A percentile compares a stretch with the other conserved stretches of the same genome.
phyloP scores from a whole-genome alignment of 2,888 invertebrate species.

The Drepanosiphum platanoidis region DNA sequence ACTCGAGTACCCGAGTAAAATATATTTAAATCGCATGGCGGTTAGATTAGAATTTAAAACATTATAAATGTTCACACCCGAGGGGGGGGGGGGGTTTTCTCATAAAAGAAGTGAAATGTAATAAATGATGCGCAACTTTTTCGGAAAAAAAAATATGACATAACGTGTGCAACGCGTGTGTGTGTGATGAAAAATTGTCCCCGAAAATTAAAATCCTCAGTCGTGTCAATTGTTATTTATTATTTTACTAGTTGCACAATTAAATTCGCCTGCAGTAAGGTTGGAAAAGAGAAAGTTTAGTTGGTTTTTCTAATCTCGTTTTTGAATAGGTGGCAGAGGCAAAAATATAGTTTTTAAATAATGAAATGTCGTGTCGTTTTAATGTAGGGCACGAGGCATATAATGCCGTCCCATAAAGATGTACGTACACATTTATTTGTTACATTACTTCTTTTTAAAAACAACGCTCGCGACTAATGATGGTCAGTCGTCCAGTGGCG shows the following conservation, averaged over 20 bases:
- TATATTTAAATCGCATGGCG: too few species aligned
- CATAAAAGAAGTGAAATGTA: too few species aligned
- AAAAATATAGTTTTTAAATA: slow-evolving; percentile 52
- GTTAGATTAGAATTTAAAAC: too few species aligned
- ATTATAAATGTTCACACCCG: too few species aligned
- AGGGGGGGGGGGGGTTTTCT: too few species aligned
- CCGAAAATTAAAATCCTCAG: not conserved
- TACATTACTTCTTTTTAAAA: slow-evolving; percentile 37
- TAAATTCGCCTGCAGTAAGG: not conserved
- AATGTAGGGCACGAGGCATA: slow-evolving; percentile 59
- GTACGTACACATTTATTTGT: slow-evolving; percentile 2
- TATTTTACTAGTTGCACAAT: not conserved
- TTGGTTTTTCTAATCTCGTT: slow-evolving; percentile 34
- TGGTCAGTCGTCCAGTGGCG: slow-evolving; percentile 39
- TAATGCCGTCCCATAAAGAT: slow-evolving; percentile 22
- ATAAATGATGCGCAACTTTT: too few species aligned
- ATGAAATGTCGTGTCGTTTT: slow-evolving; percentile 58
- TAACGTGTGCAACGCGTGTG: not conserved
- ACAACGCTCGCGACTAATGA: slow-evolving; percentile 52
- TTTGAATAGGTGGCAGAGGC: slow-evolving; percentile 34
- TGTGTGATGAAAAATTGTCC: not conserved
- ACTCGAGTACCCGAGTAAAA: not conserved
- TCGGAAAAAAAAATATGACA: too few species aligned
- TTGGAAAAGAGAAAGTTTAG: slow-evolving; percentile 43
- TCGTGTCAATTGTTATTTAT: not conserved